Percentiles rank a stretch among this genome's conserved stretches.
Evolutionary conservation across 2,888 invertebrate species (phyloP).

Genomic region (Furcula furcula): DNA sequence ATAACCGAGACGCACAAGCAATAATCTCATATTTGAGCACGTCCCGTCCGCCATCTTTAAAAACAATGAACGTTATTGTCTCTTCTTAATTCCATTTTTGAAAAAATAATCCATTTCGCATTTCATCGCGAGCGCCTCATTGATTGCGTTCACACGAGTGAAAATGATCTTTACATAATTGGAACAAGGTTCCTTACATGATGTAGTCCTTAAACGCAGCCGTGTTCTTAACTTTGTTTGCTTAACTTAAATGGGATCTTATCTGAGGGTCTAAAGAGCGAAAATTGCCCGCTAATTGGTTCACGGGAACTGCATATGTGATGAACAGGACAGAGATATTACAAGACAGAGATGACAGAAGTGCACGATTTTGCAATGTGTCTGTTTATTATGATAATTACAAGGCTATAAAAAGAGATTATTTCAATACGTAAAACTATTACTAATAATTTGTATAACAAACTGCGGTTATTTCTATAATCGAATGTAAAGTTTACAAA

Average conservation of each 20-base stretch:
- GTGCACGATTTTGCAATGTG: slow-evolving; percentile 66
- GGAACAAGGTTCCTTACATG: slow-evolving; percentile 39
- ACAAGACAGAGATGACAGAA: slow-evolving; percentile 47
- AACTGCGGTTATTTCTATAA: background rate
- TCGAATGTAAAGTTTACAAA: slow-evolving; percentile 4
- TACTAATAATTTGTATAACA: slow-evolving; percentile 4
- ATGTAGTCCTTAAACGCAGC: slow-evolving; percentile 44
- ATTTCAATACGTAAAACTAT: slow-evolving; percentile 41
- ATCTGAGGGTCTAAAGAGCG: slow-evolving; percentile 43
- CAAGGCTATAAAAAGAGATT: slow-evolving; percentile 62
- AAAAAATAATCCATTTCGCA: slow-evolving; percentile 81
- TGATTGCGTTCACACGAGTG: slow-evolving; percentile 42
- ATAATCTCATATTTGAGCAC: slow-evolving; percentile 72
- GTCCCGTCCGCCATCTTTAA: slow-evolving; percentile 75
- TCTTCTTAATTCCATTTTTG: slow-evolving; percentile 81
- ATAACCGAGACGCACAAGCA: slow-evolving; percentile 65
- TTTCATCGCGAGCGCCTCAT: slow-evolving; percentile 73
- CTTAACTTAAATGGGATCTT: slow-evolving; percentile 56
- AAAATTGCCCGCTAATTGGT: slow-evolving; percentile 64
- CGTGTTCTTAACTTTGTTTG: slow-evolving; percentile 54
- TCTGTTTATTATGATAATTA: slow-evolving; percentile 69
- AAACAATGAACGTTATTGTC: slow-evolving; percentile 81
- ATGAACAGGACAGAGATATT: slow-evolving; percentile 45
- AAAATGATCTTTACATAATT: slow-evolving; percentile 37
- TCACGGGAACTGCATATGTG: slow-evolving; percentile 61